Evolutionary conservation across 2,888 invertebrate genomes (phyloP).

Genomic region (Eudasyphora cyanicolor): DNA sequence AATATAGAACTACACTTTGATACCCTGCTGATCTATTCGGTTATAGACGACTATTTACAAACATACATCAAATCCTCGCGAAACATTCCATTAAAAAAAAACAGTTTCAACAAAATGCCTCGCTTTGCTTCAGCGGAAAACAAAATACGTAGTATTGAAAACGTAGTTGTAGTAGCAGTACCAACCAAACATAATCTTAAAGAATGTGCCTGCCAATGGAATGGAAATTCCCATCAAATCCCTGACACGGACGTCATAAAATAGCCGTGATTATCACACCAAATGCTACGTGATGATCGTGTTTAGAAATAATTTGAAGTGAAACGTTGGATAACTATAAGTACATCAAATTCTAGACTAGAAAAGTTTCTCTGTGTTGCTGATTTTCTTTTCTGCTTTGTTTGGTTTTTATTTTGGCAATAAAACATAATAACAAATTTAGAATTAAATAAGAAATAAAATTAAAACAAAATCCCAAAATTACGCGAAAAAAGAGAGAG

Average conservation of each 20-base stretch:
- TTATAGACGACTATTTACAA: too few relatives aligned
- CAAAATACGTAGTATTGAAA: background rate
- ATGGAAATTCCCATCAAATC: conserved; percentile 3
- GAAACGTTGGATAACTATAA: background rate
- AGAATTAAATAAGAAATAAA: background rate
- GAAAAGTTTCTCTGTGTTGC: too few relatives aligned
- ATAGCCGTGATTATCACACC: conserved; percentile 44
- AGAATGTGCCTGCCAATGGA: background rate
- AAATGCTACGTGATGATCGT: conserved; percentile 22
- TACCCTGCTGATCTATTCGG: too few relatives aligned
- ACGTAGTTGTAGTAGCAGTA: background rate
- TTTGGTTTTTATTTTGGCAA: background rate
- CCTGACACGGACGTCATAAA: background rate
- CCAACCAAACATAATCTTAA: background rate
- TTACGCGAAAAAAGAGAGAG: background rate
- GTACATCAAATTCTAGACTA: too few relatives aligned
- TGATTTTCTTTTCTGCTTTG: background rate
- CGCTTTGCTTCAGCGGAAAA: too few relatives aligned
- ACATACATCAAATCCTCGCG: too few relatives aligned
- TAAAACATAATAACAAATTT: background rate
- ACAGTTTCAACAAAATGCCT: too few relatives aligned
- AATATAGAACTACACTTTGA: too few relatives aligned
- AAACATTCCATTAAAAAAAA: too few relatives aligned
- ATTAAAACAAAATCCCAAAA: conserved; percentile 3
- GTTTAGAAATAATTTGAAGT: background rate